phyloP scores from a whole-genome alignment of 2,113 vertebrate genomes.

The Macaca nemestrina region DNA sequence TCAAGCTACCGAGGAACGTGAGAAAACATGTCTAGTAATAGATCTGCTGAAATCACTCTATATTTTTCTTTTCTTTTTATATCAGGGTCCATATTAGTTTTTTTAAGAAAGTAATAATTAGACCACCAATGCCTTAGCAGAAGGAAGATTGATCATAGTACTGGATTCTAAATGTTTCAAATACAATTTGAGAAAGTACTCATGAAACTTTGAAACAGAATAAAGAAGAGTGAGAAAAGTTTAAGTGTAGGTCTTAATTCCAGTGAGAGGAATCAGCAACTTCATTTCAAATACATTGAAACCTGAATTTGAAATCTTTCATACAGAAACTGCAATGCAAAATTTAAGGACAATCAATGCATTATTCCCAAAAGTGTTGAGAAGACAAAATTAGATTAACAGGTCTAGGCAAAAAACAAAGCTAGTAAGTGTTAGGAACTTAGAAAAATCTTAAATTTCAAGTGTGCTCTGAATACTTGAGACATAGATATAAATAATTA shows the following conservation, averaged over 20 bases:
- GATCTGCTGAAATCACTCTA: background rate
- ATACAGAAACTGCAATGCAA: background rate
- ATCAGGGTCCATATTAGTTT: background rate
- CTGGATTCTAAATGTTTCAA: background rate
- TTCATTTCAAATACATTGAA: constrained; percentile 26
- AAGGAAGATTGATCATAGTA: background rate
- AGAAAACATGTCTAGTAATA: background rate
- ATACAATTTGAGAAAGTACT: constrained; percentile 30
- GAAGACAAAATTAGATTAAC: constrained; percentile 45
- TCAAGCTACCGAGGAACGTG: background rate
- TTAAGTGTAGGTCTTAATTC: constrained; percentile 29
- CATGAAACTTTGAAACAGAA: constrained; percentile 26
- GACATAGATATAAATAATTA: constrained; percentile 32
- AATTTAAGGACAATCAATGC: constrained; percentile 6
- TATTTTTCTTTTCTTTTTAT: background rate
- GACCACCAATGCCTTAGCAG: background rate
- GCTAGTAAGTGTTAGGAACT: background rate
- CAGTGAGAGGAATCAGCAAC: background rate
- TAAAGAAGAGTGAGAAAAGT: constrained; percentile 16
- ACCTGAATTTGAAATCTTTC: constrained; percentile 5
- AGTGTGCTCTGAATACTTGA: constrained; percentile 27
- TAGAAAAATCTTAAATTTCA: constrained; percentile 46
- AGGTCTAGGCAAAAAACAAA: constrained; percentile 41
- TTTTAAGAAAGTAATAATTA: background rate
- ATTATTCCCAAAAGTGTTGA: background rate